Percentiles rank a stretch among this genome's conserved stretches.
Evolutionary conservation across 64 coral and sea anemone species (phyloP).

Genomic region (Orbicella faveolata): DNA sequence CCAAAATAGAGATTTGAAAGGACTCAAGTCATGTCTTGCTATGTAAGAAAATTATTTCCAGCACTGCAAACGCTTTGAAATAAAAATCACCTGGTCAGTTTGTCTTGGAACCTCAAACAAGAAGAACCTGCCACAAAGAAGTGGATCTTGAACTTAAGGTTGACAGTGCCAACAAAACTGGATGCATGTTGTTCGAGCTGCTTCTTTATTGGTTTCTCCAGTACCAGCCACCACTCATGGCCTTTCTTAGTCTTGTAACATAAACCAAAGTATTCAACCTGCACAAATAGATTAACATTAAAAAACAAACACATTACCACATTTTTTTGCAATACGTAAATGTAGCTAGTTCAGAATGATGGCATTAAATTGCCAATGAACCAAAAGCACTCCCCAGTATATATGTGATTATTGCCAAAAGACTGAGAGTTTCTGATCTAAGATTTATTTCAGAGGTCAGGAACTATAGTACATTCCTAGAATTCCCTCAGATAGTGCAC

Average conservation of each 20-base stretch:
- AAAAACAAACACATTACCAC: neutral
- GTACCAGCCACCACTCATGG: conserved; percentile 67
- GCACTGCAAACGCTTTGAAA: too few relatives aligned
- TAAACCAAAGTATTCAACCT: conserved; percentile 82
- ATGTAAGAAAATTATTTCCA: too few relatives aligned
- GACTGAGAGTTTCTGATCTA: too few relatives aligned
- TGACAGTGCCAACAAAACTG: conserved; percentile 33
- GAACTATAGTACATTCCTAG: too few relatives aligned
- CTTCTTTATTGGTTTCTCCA: conserved; percentile 79
- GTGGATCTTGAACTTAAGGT: conserved; percentile 68
- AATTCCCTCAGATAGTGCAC: too few relatives aligned
- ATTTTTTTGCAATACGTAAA: neutral
- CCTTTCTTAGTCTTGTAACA: conserved; percentile 77
- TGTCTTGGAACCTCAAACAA: conserved; percentile 51
- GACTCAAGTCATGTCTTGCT: too few relatives aligned
- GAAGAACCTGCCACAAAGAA: conserved; percentile 67
- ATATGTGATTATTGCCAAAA: too few relatives aligned
- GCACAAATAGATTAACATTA: neutral
- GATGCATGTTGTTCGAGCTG: conserved; percentile 70
- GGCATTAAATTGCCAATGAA: too few relatives aligned
- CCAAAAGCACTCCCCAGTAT: too few relatives aligned
- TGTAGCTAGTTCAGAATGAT: neutral
- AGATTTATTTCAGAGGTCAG: too few relatives aligned
- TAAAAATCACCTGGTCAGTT: conserved; percentile 58
- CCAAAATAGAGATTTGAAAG: too few relatives aligned